Evolutionary conservation across 2,113 vertebrate species (phyloP), one percentile per base, ranked within the genome.

Genomic region (Mesitornis unicolor): DNA sequence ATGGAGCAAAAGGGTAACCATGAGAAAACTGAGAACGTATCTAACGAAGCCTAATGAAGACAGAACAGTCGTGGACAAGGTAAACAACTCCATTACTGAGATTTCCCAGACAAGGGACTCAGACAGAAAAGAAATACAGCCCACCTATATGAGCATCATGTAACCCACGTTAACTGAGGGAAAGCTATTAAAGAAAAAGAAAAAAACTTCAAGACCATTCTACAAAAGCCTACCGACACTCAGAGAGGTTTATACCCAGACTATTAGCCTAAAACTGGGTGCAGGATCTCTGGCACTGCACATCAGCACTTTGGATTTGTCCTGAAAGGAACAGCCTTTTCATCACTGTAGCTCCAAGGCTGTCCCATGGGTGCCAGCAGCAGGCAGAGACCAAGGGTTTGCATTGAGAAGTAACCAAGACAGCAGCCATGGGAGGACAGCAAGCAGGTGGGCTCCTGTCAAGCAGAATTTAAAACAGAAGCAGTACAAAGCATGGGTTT

Each of bases 131-230:
- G 25, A 81, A 81, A 50, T 5, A 29, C 5, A 48, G 22, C 29
- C 6, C 3, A 17, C 13, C 20, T 51, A 1, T 3, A 63, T 16
- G 11, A 59, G n/a, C 24, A 84, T 16, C 1, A 0, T 53, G 57
- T 13, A 40, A 87, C 8, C 6, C 45, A 53, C 1, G 2, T 7
- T 77, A 43, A 87, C 15, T 4, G 3, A 33, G 3, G 8, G 9
- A 71, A 83, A 84, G 35, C 14, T n/a, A 73, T 12, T 19, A 56
- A 7, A 79, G 15, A 5, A 8, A n/a, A 10, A 26, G 2, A 53
- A 26, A 47, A n/a, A 33, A 38, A 29, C 6, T 25, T 54, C 14
- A 79, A 53, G 19, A 59, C 29, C 25, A 10, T 35, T 53, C 29
- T n/a, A 29, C 29, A 73, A 17, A 65, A 59, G 45, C 20, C 45